A percentile compares a stretch with the other conserved stretches of the same genome.
These are phyloP conservation scores for Ciconia boyciana DNA, from an alignment of 2,113 vertebrate species.

Conservation along the genomic window DNA sequence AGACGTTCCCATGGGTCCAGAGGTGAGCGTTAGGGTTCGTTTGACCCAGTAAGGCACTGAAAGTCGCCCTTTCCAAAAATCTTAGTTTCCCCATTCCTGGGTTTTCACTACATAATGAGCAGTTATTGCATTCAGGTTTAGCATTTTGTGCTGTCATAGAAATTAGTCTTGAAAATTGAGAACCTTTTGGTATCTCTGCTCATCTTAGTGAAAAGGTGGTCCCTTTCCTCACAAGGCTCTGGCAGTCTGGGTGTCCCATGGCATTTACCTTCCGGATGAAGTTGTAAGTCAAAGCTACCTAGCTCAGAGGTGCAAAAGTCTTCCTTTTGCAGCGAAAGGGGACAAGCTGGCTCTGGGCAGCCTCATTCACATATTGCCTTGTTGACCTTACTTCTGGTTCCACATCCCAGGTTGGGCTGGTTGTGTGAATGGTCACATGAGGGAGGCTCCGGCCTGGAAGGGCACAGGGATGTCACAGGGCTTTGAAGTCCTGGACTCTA, in stretches of 20 bases:
- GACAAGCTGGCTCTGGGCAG: neutral
- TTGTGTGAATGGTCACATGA: neutral
- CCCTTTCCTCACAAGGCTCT: neutral
- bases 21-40: neutral
- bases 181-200: neutral
- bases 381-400: neutral
- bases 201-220: rapidly evolving
- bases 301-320: neutral
- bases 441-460: neutral
- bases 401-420: neutral
- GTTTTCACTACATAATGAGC: neutral
- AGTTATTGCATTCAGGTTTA: neutral
- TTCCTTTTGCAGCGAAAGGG: neutral
- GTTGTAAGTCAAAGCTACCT: neutral
- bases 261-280: neutral
- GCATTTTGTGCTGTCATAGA: neutral
- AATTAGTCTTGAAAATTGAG: neutral
- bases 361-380: neutral
- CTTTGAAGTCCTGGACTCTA: neutral
- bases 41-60: neutral
- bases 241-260: neutral
- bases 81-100: neutral
- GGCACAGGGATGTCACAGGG: neutral
- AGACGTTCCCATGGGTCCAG: neutral
- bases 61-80: neutral